These are phyloP conservation scores for Nomada lathburiana DNA, from an alignment of 2,888 invertebrate species.

Conservation along the genomic window DNA sequence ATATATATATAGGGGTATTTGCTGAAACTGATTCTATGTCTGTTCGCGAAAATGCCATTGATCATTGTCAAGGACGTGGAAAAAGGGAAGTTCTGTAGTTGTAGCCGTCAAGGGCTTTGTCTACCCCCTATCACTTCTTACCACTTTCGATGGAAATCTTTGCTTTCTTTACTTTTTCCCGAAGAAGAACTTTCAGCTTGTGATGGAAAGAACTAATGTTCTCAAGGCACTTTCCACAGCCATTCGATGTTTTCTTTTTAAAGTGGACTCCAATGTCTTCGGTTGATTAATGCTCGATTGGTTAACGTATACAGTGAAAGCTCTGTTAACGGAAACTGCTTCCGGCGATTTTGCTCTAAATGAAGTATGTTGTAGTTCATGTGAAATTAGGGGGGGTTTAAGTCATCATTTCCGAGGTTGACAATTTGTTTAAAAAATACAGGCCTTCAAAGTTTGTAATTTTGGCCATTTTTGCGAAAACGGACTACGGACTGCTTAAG, in stretches of 20 bases:
- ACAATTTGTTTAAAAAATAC: too few relatives aligned
- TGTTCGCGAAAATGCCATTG: conserved; percentile 20
- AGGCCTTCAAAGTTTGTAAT: too few relatives aligned
- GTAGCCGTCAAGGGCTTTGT: conserved; percentile 25
- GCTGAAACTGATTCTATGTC: neutral
- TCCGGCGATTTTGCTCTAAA: too few relatives aligned
- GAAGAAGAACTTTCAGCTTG: conserved; percentile 8
- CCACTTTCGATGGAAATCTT: conserved; percentile 35
- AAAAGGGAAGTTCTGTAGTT: conserved; percentile 25
- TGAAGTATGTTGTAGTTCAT: too few relatives aligned
- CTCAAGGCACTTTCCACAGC: conserved; percentile 19
- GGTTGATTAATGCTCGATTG: conserved; percentile 20
- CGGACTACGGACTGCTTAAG: too few relatives aligned
- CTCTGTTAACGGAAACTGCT: neutral
- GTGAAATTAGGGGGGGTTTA: too few relatives aligned
- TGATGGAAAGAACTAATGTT: conserved; percentile 18
- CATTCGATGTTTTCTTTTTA: neutral
- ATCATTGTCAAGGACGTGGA: conserved; percentile 33
- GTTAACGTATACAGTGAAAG: neutral
- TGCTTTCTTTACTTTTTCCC: conserved; percentile 11
- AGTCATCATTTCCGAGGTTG: too few relatives aligned
- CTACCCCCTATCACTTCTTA: conserved; percentile 21
- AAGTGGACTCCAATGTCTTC: neutral
- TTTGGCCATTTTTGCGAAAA: too few relatives aligned
- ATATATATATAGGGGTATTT: neutral